Conservation (phyloP, 2,797 vertebrate species). For the Tenualosa thibaudeaui region DNA sequence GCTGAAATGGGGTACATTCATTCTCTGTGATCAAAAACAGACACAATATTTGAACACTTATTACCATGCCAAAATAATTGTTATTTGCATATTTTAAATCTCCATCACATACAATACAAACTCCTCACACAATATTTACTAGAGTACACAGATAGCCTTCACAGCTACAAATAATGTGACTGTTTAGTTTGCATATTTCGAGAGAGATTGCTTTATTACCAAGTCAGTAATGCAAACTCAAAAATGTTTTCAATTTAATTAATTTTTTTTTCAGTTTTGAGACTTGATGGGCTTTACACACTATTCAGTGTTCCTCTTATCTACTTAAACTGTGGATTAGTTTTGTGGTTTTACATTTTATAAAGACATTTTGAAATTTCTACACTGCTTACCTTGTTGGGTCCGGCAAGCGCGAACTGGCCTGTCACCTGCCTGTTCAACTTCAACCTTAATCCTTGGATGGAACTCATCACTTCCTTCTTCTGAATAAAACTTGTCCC, state of each 20-base stretch:
- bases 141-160: background rate
- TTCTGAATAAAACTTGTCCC: slow-evolving; percentile 86
- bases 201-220: background rate
- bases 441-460: slow-evolving; percentile 67
- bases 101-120: background rate
- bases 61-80: background rate
- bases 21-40: slow-evolving; percentile 75
- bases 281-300: too few species aligned
- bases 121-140: background rate
- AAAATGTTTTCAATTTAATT: too few species aligned
- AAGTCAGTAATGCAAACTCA: too few species aligned
- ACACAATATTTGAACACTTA: background rate
- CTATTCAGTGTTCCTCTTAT: too few species aligned
- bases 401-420: slow-evolving; percentile 90
- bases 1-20: slow-evolving; percentile 92
- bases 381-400: slow-evolving; percentile 79
- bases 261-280: too few species aligned
- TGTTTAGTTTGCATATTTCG: background rate
- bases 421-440: slow-evolving; percentile 83
- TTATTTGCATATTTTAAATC: background rate
- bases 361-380: background rate
- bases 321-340: too few species aligned
- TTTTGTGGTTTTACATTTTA: background rate
- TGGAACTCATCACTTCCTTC: slow-evolving; percentile 83
- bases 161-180: background rate